Evolutionary conservation across 2,888 invertebrate genomes (phyloP), one percentile per base, ranked within the genome.

Genomic region (Hyposoter didymator): DNA sequence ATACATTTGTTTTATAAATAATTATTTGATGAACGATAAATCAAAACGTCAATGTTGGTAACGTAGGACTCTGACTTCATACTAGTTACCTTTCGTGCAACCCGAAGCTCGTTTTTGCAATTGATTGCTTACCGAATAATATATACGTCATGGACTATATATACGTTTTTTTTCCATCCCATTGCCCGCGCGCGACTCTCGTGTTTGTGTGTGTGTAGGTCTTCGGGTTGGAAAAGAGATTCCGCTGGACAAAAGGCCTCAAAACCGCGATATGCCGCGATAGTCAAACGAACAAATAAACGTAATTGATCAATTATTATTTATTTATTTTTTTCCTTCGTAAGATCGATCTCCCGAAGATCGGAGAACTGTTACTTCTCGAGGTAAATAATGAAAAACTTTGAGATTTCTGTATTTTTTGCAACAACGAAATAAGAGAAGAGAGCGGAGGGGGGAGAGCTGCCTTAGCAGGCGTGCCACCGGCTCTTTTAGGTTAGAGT

Each of bases 401-500:
- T 52, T 76, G 69, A 70, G 69, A 78, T 73, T 62, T 64, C 43
- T 43, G 67, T 39, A 28, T 47, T 14, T 67, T 35, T 66, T 59
- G 55, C 62, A 47, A 19, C n/a, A 52, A 49, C 32, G 39, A 35
- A n/a, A 12, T 66, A 43, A 55, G 14, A 43, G 17, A 22, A 5
- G 22, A 8, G 12, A 17, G 35, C 52, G 12, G 12, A 17, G 43
- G 22, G 62, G 45, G 59, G 74, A 76, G 85, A 75, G 85, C 64
- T 72, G 73, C 35, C 52, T 62, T 14, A 28, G 64, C 84, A 85
- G 85, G 85, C 86, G 87, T 88, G 86, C 86, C 87, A 87, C 88
- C 88, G 88, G 88, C 85, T 81, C 75, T 86, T 79, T 78, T 88
- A 88, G 88, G 88, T 88, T 88, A 87, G 86, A 82, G 80, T 73